A percentile compares a stretch with the other conserved stretches of the same genome.
These are phyloP conservation scores for Menidia beryllina DNA, from an alignment of 2,113 vertebrate species.

Conservation along the genomic window DNA sequence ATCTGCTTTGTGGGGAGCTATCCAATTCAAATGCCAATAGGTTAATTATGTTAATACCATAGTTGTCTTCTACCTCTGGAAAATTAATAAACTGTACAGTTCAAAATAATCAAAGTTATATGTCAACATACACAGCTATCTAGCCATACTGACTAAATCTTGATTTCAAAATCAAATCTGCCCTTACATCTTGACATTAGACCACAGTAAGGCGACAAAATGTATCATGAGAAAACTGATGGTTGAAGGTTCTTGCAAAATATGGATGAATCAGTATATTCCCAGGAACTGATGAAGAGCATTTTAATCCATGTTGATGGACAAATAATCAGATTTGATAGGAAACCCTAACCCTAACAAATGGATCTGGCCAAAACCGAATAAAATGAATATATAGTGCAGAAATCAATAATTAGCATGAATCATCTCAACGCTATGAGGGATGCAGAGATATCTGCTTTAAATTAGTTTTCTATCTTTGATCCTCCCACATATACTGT, in stretches of 20 bases:
- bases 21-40: too few species aligned
- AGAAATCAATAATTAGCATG: neutral
- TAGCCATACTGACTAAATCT: too few species aligned
- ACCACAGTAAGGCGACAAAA: constrained; percentile 40
- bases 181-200: constrained; percentile 42
- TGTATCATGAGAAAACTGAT: constrained; percentile 54
- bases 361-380: neutral
- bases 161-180: too few species aligned
- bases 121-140: too few species aligned
- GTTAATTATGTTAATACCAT: too few species aligned
- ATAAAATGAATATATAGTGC: constrained; percentile 8
- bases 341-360: too few species aligned
- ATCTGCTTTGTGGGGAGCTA: too few species aligned
- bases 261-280: constrained; percentile 43
- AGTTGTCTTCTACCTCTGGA: too few species aligned
- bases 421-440: neutral
- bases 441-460: neutral
- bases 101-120: too few species aligned
- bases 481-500: constrained; percentile 9
- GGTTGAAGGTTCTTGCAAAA: constrained; percentile 44
- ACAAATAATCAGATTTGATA: too few species aligned
- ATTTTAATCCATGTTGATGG: constrained; percentile 47
- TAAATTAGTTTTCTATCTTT: neutral
- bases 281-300: constrained; percentile 41
- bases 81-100: too few species aligned